Base-by-base conservation (phyloP, 2,113 vertebrate genomes). In the Clarias macrocephalus region DNA sequence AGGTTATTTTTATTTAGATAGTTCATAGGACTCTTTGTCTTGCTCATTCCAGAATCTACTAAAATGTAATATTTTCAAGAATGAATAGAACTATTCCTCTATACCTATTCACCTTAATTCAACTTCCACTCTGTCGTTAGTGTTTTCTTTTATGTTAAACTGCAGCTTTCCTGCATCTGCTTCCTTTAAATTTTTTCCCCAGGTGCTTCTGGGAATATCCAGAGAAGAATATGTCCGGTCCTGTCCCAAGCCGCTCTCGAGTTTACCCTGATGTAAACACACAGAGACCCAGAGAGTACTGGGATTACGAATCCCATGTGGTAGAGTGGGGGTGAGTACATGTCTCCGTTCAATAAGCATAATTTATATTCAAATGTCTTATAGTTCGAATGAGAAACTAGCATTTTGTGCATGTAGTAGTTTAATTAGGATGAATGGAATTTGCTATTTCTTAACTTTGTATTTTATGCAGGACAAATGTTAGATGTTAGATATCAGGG, bases 191-290 rank as follows among this genome's bases (percentile, higher is more conserved):
- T 48, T 48, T 65, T 80, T 87, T 72, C 75, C 66, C 37, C 82
- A 95, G 94, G 95, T 94, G 90, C 92, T 93, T 87, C 91, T 93
- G 91, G 93, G 91, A 94, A 90, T 88, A 92, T 90, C 92, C 83
- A 86, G 90, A 93, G 88, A 93, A 93, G 92, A 95, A 93, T 94
- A 97, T 97, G 96, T 95, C 96, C 87, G 95, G 96, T 92, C 96
- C 96, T 33, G 95, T 96, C 91, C 95, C 96, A 90, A 97, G 96
- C 90, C 95, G 96, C 89, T 96, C 96, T 87, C 94, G 96, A 93
- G 96, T 97, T 94, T 97, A 97, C 93, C 95, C 96, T 13, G 96
- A 97, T 88, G 96, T 96, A 91, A 97, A 97, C 95, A 97, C 96
- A 89, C 96, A 97, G 92, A 94, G 96, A 87, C 96, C 96, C 85